Evolutionary conservation across 2,113 vertebrate species (phyloP).

Genomic region (Phrynosoma platyrhinos): DNA sequence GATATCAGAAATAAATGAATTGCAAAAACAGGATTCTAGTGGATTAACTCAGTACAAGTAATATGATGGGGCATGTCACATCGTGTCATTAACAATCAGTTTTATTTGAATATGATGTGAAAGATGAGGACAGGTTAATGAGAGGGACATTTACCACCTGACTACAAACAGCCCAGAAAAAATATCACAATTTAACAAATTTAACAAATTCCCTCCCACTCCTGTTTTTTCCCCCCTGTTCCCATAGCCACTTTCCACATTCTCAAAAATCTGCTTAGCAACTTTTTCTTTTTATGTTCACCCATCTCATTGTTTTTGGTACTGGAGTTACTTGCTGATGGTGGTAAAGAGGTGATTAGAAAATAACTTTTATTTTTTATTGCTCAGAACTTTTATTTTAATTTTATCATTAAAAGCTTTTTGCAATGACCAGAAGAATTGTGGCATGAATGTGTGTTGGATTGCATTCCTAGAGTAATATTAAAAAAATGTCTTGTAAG

Average conservation of each 20-base stretch:
- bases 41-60: background rate
- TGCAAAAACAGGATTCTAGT: background rate
- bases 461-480: too few species aligned
- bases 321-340: background rate
- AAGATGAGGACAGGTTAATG: background rate
- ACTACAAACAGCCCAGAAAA: background rate
- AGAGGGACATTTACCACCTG: background rate
- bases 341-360: background rate
- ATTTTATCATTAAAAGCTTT: background rate
- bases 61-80: background rate
- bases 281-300: background rate
- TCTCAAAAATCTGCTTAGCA: background rate
- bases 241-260: background rate
- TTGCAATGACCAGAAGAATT: background rate
- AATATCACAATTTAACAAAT: background rate
- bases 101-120: constrained; percentile 11
- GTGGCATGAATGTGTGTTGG: background rate
- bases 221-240: background rate
- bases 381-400: background rate
- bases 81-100: background rate
- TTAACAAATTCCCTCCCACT: background rate
- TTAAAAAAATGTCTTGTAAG: too few species aligned
- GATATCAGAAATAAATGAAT: background rate
- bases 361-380: background rate
- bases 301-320: background rate